Conservation (phyloP, 2,888 invertebrate genomes). For the Heliconius erato region DNA sequence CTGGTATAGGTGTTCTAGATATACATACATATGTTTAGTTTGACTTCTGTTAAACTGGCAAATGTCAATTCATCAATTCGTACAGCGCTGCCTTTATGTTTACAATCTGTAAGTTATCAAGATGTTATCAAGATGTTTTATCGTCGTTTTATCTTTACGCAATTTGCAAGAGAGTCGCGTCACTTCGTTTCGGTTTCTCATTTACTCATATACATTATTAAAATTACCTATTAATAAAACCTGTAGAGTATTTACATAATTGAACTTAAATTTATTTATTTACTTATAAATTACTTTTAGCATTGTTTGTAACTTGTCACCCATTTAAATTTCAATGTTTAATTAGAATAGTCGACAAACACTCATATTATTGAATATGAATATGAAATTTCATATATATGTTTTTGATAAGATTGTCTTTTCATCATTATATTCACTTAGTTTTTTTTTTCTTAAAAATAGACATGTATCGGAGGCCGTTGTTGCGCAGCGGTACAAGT, state of each 20-base stretch:
- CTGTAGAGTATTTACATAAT: not conserved
- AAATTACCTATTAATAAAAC: not conserved
- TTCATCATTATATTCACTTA: too few relatives aligned
- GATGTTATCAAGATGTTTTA: not conserved
- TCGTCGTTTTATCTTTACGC: not conserved
- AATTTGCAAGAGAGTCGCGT: not conserved
- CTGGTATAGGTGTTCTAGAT: not conserved
- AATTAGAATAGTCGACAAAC: too few relatives aligned
- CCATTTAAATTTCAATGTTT: too few relatives aligned
- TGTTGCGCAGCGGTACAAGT: too few relatives aligned
- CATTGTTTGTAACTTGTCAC: too few relatives aligned
- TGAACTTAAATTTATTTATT: not conserved
- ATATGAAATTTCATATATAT: too few relatives aligned
- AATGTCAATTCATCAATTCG: constrained; percentile 18
- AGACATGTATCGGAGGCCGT: too few relatives aligned
- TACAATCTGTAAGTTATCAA: not conserved
- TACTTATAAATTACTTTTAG: not conserved
- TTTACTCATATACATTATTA: not conserved
- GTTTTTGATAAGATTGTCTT: too few relatives aligned
- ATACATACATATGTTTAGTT: not conserved
- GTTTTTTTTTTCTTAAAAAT: too few relatives aligned
- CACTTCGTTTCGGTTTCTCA: too few relatives aligned
- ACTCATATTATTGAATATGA: too few relatives aligned
- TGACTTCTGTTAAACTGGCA: not conserved
- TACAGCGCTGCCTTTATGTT: not conserved